phyloP scores from a whole-genome alignment of 2,113 vertebrate species.

The Oplegnathus fasciatus region DNA sequence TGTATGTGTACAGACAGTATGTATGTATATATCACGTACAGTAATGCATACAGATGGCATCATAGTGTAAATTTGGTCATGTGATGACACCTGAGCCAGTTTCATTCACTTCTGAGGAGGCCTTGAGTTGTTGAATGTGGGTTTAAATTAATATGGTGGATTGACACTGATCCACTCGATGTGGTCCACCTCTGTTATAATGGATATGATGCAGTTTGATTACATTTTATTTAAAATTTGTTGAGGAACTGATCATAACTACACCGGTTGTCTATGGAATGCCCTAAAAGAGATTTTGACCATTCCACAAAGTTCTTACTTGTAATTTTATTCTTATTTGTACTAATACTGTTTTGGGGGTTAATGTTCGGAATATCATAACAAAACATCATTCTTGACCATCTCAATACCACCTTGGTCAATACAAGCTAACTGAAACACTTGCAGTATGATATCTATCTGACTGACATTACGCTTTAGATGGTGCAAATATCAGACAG shows the following conservation, averaged over 20 bases:
- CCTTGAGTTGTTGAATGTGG: too few species aligned
- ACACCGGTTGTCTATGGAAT: background rate
- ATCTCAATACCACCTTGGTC: background rate
- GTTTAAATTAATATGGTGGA: too few species aligned
- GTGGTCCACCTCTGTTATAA: too few species aligned
- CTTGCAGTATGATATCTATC: background rate
- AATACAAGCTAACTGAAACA: background rate
- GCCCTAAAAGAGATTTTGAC: background rate
- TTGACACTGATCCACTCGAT: too few species aligned
- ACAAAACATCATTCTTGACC: conserved; percentile 1
- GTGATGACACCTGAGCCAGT: too few species aligned
- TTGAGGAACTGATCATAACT: background rate
- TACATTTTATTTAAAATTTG: background rate
- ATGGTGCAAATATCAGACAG: conserved; percentile 22
- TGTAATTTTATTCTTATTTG: too few species aligned
- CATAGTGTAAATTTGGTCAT: too few species aligned
- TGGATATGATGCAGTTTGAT: background rate
- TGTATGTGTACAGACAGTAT: too few species aligned
- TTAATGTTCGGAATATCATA: background rate
- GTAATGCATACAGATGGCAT: too few species aligned
- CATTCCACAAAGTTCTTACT: background rate
- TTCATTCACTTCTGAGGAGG: too few species aligned
- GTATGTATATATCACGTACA: too few species aligned
- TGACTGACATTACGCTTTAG: conserved; percentile 1
- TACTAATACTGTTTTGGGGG: too few species aligned